Percentiles rank a stretch among this genome's conserved stretches.
Conservation (phyloP, 2,797 vertebrate genomes). For the Anableps anableps region DNA sequence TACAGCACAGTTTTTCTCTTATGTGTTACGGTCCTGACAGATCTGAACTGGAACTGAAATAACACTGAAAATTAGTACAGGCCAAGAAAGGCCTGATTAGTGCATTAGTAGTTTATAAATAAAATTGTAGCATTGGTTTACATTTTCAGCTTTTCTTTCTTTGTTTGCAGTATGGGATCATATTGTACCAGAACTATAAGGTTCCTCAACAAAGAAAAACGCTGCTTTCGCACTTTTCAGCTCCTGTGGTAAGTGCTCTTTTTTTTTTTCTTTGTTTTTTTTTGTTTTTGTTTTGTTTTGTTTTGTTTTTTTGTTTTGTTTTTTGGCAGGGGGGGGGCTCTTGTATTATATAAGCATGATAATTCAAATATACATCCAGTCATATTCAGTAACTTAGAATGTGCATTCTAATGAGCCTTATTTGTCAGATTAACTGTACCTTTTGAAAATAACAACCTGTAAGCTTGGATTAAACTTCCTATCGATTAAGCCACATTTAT, state of each 20-base stretch:
- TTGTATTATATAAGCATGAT: not conserved
- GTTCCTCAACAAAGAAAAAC: conserved; percentile 93
- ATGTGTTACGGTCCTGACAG: not conserved
- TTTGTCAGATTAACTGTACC: not conserved
- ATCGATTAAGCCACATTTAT: not conserved
- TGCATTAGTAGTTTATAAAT: not conserved
- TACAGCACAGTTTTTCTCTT: not conserved
- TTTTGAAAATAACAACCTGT: not conserved
- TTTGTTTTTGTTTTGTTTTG: too few species aligned
- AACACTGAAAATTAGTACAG: not conserved
- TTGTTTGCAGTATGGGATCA: conserved; percentile 89
- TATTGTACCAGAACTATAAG: conserved; percentile 96
- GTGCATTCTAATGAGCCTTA: not conserved
- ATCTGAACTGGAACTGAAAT: not conserved
- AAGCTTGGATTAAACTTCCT: not conserved
- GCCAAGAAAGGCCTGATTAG: not conserved
- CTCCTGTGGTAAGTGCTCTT: conserved; percentile 87
- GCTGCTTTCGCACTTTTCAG: conserved; percentile 87
- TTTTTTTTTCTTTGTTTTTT: too few species aligned
- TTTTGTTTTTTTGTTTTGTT: too few species aligned
- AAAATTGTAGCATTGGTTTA: conserved; percentile 15
- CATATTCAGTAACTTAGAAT: not conserved
- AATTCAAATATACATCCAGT: not conserved
- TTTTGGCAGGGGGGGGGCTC: too few species aligned
- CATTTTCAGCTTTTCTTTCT: conserved; percentile 15